A percentile compares a stretch with the other conserved stretches of the same genome.
phyloP scores from a whole-genome alignment of 2,797 vertebrate species.

The Chaenodraco wilsoni region DNA sequence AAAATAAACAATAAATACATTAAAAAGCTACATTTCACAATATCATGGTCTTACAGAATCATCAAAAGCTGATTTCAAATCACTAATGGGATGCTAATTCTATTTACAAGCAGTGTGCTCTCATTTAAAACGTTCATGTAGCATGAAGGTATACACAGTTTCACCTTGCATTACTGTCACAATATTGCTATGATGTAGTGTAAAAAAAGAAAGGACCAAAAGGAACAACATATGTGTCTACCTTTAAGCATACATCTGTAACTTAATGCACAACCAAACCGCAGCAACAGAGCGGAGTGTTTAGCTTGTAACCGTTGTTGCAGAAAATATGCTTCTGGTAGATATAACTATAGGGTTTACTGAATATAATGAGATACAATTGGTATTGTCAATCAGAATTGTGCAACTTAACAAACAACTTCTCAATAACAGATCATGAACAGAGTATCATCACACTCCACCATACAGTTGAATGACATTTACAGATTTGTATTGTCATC shows the following conservation, averaged over 20 bases:
- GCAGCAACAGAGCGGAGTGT: conserved; percentile 13
- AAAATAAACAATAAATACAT: conserved; percentile 38
- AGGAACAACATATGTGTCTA: conserved; percentile 3
- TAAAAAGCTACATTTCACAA: conserved; percentile 38
- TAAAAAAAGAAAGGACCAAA: conserved; percentile 24
- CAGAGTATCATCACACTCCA: conserved; percentile 20
- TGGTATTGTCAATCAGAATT: not conserved
- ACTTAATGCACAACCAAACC: conserved; percentile 19
- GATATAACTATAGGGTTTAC: not conserved
- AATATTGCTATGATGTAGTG: conserved; percentile 36
- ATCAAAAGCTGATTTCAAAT: conserved; percentile 26
- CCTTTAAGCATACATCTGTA: conserved; percentile 36
- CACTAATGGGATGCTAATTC: conserved; percentile 35
- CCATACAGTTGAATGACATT: not conserved
- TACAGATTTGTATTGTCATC: conserved; percentile 37
- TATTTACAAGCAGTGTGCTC: conserved; percentile 33
- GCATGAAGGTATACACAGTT: conserved; percentile 39
- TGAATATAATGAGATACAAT: conserved; percentile 1
- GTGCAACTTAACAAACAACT: not conserved
- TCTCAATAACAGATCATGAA: not conserved
- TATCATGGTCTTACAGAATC: conserved; percentile 39
- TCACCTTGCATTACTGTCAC: conserved; percentile 41
- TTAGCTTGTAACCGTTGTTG: not conserved
- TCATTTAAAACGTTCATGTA: conserved; percentile 36
- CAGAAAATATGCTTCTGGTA: conserved; percentile 1